Conservation (phyloP, 2,113 vertebrate species). For the Dryoscopus gambensis region DNA sequence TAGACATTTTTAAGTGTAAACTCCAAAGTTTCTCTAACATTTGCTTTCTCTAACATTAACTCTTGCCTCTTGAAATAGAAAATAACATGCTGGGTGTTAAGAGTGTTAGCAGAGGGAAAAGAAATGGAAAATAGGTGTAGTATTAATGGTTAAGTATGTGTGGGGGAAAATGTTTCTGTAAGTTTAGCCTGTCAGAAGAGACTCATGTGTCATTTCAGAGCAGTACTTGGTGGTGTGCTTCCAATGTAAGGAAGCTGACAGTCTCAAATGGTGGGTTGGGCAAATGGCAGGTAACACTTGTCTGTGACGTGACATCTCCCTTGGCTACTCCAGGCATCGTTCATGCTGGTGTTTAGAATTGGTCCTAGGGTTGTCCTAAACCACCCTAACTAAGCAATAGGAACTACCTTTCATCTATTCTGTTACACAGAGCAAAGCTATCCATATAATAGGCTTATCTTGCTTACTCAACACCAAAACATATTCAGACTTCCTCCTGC, state of each 20-base stretch:
- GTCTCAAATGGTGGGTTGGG: neutral
- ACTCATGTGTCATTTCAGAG: neutral
- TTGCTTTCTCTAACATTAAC: neutral
- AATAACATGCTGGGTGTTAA: neutral
- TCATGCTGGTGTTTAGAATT: neutral
- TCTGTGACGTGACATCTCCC: neutral
- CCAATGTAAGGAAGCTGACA: neutral
- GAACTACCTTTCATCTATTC: neutral
- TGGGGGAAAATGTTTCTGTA: fast-evolving
- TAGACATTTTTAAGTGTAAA: neutral
- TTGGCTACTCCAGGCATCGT: fast-evolving
- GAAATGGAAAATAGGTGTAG: neutral
- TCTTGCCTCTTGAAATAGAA: neutral
- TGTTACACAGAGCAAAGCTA: neutral
- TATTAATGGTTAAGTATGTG: neutral
- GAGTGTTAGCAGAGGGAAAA: neutral
- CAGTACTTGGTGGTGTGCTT: neutral
- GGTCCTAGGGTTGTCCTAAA: neutral
- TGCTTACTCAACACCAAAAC: neutral
- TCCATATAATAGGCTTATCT: neutral
- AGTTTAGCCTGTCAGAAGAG: neutral
- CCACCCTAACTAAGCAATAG: neutral
- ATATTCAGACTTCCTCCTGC: neutral
- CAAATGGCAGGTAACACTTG: neutral
- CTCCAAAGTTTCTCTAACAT: neutral